Conservation (phyloP, 2,113 vertebrate genomes). For the Oryctolagus cuniculus region DNA sequence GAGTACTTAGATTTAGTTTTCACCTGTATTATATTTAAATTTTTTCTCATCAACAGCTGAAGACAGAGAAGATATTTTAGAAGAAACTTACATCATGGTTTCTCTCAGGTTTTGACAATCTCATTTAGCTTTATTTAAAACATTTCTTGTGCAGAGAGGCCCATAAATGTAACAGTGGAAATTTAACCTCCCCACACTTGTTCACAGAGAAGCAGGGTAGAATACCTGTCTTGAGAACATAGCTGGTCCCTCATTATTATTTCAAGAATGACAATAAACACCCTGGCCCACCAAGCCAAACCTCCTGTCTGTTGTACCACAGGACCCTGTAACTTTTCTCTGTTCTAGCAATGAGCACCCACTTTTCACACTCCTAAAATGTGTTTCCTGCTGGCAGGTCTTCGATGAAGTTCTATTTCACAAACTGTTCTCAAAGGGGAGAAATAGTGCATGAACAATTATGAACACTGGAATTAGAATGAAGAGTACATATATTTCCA, state of each 20-base stretch:
- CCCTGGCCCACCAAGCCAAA: not conserved
- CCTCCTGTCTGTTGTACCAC: not conserved
- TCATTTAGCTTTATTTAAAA: not conserved
- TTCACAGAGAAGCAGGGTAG: not conserved
- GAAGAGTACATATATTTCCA: slow-evolving; percentile 39
- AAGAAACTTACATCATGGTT: slow-evolving; percentile 4
- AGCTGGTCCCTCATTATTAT: not conserved
- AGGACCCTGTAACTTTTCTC: not conserved
- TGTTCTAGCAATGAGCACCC: not conserved
- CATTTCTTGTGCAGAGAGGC: not conserved
- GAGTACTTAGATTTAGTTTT: not conserved
- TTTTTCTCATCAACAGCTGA: slow-evolving; percentile 52
- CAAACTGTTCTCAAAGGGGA: not conserved
- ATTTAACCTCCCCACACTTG: not conserved
- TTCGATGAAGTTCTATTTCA: slow-evolving; percentile 45
- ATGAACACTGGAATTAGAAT: slow-evolving; percentile 15
- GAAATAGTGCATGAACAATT: slow-evolving; percentile 14
- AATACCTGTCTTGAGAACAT: slow-evolving; percentile 17
- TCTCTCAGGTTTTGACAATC: slow-evolving; percentile 43
- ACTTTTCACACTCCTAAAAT: not conserved
- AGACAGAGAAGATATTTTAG: not conserved
- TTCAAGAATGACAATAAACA: not conserved
- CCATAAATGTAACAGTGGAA: not conserved
- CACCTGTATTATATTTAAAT: slow-evolving; percentile 48
- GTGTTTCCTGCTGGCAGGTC: not conserved